Conservation (phyloP, 2,113 vertebrate genomes). For the Albula goreensis region DNA sequence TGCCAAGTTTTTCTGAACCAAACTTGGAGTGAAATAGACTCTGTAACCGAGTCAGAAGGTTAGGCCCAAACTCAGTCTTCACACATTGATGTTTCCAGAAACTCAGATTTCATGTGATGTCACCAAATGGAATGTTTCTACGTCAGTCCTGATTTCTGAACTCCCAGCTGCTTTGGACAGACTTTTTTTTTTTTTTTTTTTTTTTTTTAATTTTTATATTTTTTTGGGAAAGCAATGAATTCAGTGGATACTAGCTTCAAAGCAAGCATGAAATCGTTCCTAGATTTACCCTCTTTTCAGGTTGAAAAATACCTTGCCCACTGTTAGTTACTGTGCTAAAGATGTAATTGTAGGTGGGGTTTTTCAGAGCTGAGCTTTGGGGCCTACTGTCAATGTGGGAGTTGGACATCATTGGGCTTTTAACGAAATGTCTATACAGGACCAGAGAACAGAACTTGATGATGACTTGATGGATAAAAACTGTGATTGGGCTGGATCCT, state of each 20-base stretch:
- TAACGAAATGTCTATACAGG: constrained; percentile 37
- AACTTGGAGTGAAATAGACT: constrained; percentile 12
- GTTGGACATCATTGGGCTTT: not conserved
- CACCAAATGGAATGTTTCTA: not conserved
- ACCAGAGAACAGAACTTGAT: constrained; percentile 18
- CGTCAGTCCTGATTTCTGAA: not conserved
- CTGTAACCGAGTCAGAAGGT: constrained; percentile 50
- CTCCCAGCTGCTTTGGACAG: not conserved
- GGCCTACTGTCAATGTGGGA: not conserved
- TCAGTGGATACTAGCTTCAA: constrained; percentile 61
- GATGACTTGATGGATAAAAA: too few relatives aligned
- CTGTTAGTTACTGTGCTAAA: constrained; percentile 6
- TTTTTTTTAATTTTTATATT: constrained; percentile 26
- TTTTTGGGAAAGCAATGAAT: constrained; percentile 59
- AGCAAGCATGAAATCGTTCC: constrained; percentile 53
- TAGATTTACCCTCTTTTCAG: not conserved
- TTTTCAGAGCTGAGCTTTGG: not conserved
- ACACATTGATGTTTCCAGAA: not conserved
- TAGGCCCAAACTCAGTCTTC: constrained; percentile 17
- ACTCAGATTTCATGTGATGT: not conserved
- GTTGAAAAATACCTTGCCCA: not conserved
- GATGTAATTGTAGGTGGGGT: not conserved
- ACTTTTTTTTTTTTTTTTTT: constrained; percentile 51
- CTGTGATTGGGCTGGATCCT: too few relatives aligned
- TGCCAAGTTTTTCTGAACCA: constrained; percentile 43